A percentile compares a stretch with the other conserved stretches of the same genome.
phyloP scores from a whole-genome alignment of 2,888 invertebrate genomes.

The Pardosa pseudoannulata region DNA sequence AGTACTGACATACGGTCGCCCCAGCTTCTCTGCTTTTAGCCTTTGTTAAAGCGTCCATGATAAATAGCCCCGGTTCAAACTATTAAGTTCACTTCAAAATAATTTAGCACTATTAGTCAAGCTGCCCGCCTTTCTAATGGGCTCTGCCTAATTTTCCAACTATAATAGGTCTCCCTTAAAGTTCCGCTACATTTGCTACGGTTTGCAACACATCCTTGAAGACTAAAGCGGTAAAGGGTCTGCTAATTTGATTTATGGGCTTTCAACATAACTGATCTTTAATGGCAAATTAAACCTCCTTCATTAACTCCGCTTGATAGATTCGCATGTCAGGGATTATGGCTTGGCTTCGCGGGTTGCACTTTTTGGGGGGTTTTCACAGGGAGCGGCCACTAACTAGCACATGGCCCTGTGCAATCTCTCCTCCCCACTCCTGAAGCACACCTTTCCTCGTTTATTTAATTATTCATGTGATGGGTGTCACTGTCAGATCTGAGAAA shows the following conservation, averaged over 20 bases:
- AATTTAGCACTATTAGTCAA: slow-evolving; percentile 70
- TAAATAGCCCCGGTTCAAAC: slow-evolving; percentile 53
- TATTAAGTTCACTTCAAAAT: slow-evolving; percentile 61
- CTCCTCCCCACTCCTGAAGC: too few relatives aligned
- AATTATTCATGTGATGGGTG: too few relatives aligned
- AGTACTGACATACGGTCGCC: slow-evolving; percentile 27
- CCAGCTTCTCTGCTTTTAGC: slow-evolving; percentile 29
- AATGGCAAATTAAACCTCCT: slow-evolving; percentile 40
- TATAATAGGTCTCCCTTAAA: slow-evolving; percentile 49
- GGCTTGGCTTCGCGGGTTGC: not conserved
- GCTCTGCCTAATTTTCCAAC: slow-evolving; percentile 53
- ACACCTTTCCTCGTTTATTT: too few relatives aligned
- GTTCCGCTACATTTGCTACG: slow-evolving; percentile 27
- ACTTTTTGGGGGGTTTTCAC: not conserved
- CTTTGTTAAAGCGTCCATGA: slow-evolving; percentile 42
- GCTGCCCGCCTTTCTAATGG: slow-evolving; percentile 47
- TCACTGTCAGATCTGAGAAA: too few relatives aligned
- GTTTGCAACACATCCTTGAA: not conserved
- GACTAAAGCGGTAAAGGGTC: not conserved
- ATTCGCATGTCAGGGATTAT: not conserved
- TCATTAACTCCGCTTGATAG: slow-evolving; percentile 13
- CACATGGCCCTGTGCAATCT: not conserved
- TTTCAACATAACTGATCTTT: slow-evolving; percentile 58
- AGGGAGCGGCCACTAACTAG: not conserved
- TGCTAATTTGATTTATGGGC: slow-evolving; percentile 68